phyloP scores from a whole-genome alignment of 2,888 invertebrate genomes.

The Leucophenga montana region DNA sequence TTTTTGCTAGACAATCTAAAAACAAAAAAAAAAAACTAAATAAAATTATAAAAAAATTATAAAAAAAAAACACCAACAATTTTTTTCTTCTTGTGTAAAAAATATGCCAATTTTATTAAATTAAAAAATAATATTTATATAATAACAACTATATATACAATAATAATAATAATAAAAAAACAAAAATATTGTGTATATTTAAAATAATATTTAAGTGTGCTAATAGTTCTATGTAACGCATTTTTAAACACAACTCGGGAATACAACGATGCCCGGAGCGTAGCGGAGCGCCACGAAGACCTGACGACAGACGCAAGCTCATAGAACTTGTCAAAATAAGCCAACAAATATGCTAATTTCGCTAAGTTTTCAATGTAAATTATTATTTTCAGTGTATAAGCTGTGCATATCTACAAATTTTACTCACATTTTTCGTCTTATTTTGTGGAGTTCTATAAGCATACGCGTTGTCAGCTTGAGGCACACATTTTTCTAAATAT shows the following conservation, averaged over 20 bases:
- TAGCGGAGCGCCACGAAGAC: too few species aligned
- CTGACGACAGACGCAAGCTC: too few species aligned
- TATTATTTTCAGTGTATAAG: too few species aligned
- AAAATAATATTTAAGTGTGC: neutral
- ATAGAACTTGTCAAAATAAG: too few species aligned
- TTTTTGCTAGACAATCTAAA: neutral
- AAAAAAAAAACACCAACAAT: too few species aligned
- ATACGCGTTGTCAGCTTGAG: too few species aligned
- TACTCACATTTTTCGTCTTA: too few species aligned
- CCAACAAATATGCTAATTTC: too few species aligned
- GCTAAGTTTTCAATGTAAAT: too few species aligned
- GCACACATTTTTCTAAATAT: slow-evolving; percentile 8
- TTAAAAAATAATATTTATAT: neutral
- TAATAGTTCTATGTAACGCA: neutral
- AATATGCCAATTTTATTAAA: slow-evolving; percentile 18
- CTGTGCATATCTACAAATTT: too few species aligned
- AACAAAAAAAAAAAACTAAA: neutral
- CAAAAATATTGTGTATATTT: neutral
- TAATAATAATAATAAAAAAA: neutral
- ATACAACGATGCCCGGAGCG: too few species aligned
- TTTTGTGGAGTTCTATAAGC: too few species aligned
- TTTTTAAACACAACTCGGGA: neutral
- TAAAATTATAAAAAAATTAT: neutral
- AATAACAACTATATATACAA: neutral
- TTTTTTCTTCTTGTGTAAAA: neutral